These are phyloP conservation scores for Diadema setosum DNA, from an alignment of 35 echinoderm and acorn worm genomes.

Conservation along the genomic window DNA sequence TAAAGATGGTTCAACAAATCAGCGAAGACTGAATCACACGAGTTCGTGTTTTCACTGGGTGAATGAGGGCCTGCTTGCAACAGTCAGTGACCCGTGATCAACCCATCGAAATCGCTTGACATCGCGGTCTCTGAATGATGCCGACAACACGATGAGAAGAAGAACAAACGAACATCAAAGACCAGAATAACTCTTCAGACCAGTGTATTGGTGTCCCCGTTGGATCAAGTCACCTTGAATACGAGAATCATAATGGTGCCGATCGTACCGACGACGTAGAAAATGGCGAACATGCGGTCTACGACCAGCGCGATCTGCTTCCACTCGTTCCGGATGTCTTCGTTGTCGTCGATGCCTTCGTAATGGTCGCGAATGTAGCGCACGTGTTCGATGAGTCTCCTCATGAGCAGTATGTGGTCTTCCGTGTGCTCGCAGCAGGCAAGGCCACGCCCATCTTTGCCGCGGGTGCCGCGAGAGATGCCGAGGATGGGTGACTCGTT, in stretches of 20 bases:
- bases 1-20: no score
- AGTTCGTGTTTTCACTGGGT: no score
- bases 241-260: constrained; percentile 69
- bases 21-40: no score
- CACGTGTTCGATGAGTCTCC: constrained; percentile 62
- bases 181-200: no score
- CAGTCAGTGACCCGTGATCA: no score
- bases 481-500: constrained; percentile 63
- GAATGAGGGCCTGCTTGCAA: no score
- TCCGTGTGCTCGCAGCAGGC: constrained; percentile 19
- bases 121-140: no score
- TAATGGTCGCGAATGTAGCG: constrained; percentile 53
- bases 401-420: constrained; percentile 29
- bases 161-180: no score
- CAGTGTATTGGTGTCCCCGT: no score
- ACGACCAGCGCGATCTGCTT: constrained; percentile 84
- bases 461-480: constrained; percentile 14
- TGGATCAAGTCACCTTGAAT: neutral
- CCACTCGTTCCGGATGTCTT: constrained; percentile 75
- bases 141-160: no score
- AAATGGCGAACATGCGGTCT: constrained; percentile 78
- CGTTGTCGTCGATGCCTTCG: constrained; percentile 46
- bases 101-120: no score
- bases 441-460: constrained; percentile 24
- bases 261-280: constrained; percentile 68